Base-by-base conservation (phyloP, 2,888 invertebrate species). In the Cheilosia soror region DNA sequence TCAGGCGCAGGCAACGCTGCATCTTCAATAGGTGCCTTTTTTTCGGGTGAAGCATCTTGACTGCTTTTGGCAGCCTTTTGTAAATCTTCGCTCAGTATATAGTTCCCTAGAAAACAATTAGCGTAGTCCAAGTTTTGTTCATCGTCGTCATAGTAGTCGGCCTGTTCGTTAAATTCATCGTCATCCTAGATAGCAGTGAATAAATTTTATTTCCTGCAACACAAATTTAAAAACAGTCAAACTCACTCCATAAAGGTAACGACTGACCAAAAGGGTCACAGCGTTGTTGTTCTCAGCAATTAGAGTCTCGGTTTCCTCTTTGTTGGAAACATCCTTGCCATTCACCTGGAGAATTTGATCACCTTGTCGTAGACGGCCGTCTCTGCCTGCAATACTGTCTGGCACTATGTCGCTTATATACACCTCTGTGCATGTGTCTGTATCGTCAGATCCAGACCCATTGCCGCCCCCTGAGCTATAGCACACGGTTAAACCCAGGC, bases 401-500 rank as follows among this genome's bases (percentile, higher is more conserved):
- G 93, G 93, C 76, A 94, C 93, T 88, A 95, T 94, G 92, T 95
- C 95, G 89, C 95, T 94, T 88, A 96, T 94, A 90, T 95, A 95
- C 69, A 96, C 95, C 90, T 95, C 95, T 51, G 94, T 90, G 76
- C 89, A 89, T 11, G 87, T 93, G 87, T 94, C 93, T 51, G 92
- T 93, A 87, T 94, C 93, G 72, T 94, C 94, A 79, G 93, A 93
- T 84, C 93, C 93, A 49, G 93, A 93, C 76, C 93, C 93, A 88
- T 94, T 94, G 90, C 94, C 95, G 47, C 93, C 93, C 51, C 93
- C 93, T 6, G 94, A 94, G 88, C 95, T 95, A 55, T 89, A 89
- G 91, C 95, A 95, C 62, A 96, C 93, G 29, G 95, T 95, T 79
- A 96, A 92, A 5, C 96, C 96, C 7, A 96, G 92, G 89, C 94